phyloP scores from a whole-genome alignment of 2,797 vertebrate genomes.

The Muraenolepis orangiensis region DNA sequence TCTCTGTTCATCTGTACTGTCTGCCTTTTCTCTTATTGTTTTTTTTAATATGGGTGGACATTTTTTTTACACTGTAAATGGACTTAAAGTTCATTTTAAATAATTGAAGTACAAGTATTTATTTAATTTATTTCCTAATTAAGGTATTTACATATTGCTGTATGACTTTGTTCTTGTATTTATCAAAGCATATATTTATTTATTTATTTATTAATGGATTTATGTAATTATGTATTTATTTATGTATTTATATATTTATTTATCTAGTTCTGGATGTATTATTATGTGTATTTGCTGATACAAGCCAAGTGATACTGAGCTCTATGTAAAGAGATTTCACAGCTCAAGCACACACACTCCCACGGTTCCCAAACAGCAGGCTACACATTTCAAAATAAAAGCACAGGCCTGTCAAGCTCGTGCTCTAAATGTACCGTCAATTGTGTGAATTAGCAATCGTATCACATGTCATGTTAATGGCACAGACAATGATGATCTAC shows the following conservation, averaged over 20 bases:
- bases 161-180: conserved; percentile 13
- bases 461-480: neutral
- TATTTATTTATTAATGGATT: neutral
- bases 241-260: conserved; percentile 27
- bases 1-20: neutral
- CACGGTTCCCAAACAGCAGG: neutral
- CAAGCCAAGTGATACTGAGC: neutral
- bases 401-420: neutral
- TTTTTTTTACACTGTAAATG: conserved; percentile 2
- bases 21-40: neutral
- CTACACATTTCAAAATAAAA: neutral
- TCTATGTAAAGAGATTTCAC: neutral
- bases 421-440: neutral
- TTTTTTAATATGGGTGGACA: neutral
- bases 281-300: neutral
- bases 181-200: neutral
- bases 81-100: neutral
- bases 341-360: neutral
- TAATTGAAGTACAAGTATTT: neutral
- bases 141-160: neutral
- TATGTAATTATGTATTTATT: conserved; percentile 23
- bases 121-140: conserved; percentile 1
- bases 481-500: neutral
- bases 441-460: neutral
- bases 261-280: neutral